Evolutionary conservation across 2,113 vertebrate genomes (phyloP).

Genomic region (Platysteira castanea): DNA sequence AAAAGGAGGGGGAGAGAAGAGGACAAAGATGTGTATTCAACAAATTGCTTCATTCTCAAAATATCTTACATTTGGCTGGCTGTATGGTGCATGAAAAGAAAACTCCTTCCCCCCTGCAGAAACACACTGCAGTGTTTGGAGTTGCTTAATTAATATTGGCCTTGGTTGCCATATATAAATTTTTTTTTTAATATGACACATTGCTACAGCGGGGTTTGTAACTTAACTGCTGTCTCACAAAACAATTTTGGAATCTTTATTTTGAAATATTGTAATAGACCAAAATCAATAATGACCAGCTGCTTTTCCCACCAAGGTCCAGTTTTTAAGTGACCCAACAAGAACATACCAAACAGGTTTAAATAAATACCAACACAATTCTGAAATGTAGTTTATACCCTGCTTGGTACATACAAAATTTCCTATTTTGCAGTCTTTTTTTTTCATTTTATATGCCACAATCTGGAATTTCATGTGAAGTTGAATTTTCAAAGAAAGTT

Average conservation of each 20-base stretch:
- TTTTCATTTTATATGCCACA: not conserved
- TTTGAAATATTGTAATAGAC: not conserved
- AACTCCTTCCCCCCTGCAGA: not conserved
- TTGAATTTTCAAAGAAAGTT: not conserved
- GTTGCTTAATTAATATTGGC: not conserved
- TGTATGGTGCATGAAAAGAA: not conserved
- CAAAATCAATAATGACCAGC: not conserved
- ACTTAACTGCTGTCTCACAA: not conserved
- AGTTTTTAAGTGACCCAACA: not conserved
- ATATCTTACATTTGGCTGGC: not conserved
- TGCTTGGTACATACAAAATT: not conserved
- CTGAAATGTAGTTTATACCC: not conserved
- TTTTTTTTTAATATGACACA: not conserved
- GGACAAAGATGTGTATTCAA: not conserved
- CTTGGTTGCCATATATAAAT: not conserved
- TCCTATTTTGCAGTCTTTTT: not conserved
- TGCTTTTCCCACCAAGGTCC: not conserved
- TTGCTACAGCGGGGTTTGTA: not conserved
- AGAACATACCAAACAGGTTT: not conserved
- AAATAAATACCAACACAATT: not conserved
- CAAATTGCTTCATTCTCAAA: slow-evolving; percentile 22
- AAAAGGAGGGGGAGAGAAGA: not conserved
- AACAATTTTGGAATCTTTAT: not conserved
- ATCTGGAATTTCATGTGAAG: not conserved
- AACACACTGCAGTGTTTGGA: not conserved